Percentiles rank a stretch among this genome's conserved stretches.
phyloP scores from a whole-genome alignment of 2,888 invertebrate species.

The Melipona beecheii region DNA sequence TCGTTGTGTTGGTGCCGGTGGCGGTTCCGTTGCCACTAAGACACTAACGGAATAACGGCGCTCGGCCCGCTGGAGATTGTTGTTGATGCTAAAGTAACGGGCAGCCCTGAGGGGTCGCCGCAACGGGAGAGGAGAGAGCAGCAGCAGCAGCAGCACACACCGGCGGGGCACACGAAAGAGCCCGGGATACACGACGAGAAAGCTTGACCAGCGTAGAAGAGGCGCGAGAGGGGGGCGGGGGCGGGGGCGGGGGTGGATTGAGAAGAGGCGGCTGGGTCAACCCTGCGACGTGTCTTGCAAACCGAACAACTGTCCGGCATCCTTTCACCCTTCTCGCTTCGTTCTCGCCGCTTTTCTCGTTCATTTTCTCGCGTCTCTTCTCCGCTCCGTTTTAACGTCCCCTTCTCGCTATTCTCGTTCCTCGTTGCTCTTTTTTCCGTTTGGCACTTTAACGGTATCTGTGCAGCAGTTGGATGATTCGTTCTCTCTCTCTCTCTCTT shows the following conservation, averaged over 20 bases:
- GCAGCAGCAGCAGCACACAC: conserved; percentile 7
- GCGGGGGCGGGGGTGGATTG: conserved; percentile 24
- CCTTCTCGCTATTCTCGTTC: too few species aligned
- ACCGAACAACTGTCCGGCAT: conserved; percentile 74
- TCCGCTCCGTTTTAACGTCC: background rate
- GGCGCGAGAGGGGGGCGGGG: too few species aligned
- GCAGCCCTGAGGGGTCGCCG: conserved; percentile 74
- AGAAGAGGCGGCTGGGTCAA: conserved; percentile 67
- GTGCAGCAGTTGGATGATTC: too few species aligned
- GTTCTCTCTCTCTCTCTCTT: too few species aligned
- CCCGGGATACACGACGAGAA: conserved; percentile 55
- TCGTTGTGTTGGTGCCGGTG: conserved; percentile 65
- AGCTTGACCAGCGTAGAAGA: conserved; percentile 57
- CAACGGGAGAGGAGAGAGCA: conserved; percentile 25
- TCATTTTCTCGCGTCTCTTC: conserved; percentile 7
- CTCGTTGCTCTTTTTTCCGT: too few species aligned
- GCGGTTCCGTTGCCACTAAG: conserved; percentile 75
- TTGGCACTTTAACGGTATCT: too few species aligned
- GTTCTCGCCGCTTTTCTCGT: conserved; percentile 42
- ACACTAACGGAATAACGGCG: conserved; percentile 83
- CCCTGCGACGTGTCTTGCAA: conserved; percentile 83
- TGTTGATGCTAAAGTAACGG: conserved; percentile 84
- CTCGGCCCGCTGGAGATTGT: conserved; percentile 81
- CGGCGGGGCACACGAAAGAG: conserved; percentile 45
- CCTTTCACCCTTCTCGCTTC: conserved; percentile 40